Evolutionary conservation across 2,888 invertebrate species (phyloP), one percentile per base, ranked within the genome.

Genomic region (Sipunculus nudus): DNA sequence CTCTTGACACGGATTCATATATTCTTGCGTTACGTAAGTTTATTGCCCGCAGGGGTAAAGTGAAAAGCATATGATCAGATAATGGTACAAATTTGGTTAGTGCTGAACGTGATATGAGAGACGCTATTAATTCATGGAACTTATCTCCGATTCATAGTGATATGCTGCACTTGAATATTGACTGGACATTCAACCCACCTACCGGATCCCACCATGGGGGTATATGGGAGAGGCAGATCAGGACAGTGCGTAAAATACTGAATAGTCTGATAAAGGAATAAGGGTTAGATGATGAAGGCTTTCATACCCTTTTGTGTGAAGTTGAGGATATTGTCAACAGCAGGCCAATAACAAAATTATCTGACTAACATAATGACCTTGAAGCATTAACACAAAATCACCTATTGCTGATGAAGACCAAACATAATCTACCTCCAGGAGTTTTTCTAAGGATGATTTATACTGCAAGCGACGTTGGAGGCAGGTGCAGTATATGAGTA

Each of bases 401-500:
- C 10, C 16, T 35, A 13, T 35, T 35, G 10, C 16, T 35, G 38
- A 35, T 35, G 38, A 10, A 35, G 16, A 13, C 10, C 16, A 16
- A 16, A 13, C 38, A 10, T 13, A 10, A 10, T 13, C 38, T 56
- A 35, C 61, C 65, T 13, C 59, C 59, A 23, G 59, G 59, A 45
- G 23, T 53, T n/a, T 59, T 54, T 41, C 25, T 13, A 53, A 56
- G 31, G 16, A 32, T 1, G 59, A 65, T 41, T 50, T 35, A 21
- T 65, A 65, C 32, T 10, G 21, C n/a, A 50, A n/a, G n/a, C n/a
- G 39, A 16, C 58, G 65, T n/a, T 63, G 63, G 63, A 29, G 60
- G 10, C 59, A 62, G 21, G 57, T 61, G 25, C 61, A 65, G 39
- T 65, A 61, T 40, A 45, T 65, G 46, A 54, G 56, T 3, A 40